Base-by-base conservation (phyloP, 2,888 invertebrate species). In the Lathronympha strigana region DNA sequence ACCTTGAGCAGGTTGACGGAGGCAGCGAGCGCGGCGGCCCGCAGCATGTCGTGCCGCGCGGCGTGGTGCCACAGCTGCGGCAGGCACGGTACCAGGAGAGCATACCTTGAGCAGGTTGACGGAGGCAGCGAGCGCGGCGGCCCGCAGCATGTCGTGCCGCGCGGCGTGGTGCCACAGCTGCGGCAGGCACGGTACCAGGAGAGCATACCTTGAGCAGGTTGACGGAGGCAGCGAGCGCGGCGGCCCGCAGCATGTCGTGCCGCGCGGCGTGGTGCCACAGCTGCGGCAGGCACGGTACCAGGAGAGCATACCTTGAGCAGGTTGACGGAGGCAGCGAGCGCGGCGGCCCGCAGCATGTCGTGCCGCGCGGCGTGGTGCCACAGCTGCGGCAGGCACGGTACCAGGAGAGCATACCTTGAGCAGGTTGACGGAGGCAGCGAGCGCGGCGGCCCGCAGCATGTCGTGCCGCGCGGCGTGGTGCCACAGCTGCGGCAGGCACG, bases 401-500 rank as follows among this genome's bases (percentile, higher is more conserved):
- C 4, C 31, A 31, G 4, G 4, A 8, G 31, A 31, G 4, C 8
- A 9, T 31, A 94, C 61, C 23, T 13, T 45, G 4, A 98, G 93
- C 15, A 95, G 63, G 93, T 93, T 83, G 61, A 75, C 74, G 94
- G 45, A 23, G 21, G 45, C 19, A 11, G 21, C 19, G 3, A 45
- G 45, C 4, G 45, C 21, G 4, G 21, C 21, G 4, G 13, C 19
- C 4, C 11, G 21, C 21, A 45, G 45, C 45, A 43, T 17, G 21
- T 45, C 19, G 57, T 55, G 28, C 50, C 50, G 36, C 43, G 50
- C 50, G 51, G 51, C 36, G 36, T 36, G 15, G 68, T 95, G 94
- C 98, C 98, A 98, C 71, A 98, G 91, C 71, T 95, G 90, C 9
- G 98, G 98, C 72, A 98, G 93, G 85, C 97, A 98, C 66, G 95